phyloP scores from a whole-genome alignment of 2,797 vertebrate genomes.

The Brachyalestes nurse region DNA sequence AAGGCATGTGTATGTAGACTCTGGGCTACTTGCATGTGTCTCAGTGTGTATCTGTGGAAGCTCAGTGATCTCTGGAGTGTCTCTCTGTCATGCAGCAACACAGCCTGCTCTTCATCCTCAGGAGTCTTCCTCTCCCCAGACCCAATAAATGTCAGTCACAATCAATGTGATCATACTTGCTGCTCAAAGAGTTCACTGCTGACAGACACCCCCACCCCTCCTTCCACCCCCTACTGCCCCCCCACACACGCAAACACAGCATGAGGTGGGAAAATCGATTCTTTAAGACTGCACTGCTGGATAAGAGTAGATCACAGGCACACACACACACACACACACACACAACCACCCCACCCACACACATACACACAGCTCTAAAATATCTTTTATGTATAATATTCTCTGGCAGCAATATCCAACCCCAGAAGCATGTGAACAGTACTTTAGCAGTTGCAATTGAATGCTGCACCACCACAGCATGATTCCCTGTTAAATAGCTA shows the following conservation, averaged over 20 bases:
- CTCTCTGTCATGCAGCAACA: constrained; percentile 15
- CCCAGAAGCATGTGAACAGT: constrained; percentile 5
- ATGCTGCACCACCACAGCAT: constrained; percentile 7
- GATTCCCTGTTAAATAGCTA: constrained; percentile 34
- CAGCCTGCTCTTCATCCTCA: constrained; percentile 26
- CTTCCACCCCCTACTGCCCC: not conserved
- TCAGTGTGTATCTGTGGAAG: constrained; percentile 25
- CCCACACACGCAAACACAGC: constrained; percentile 5
- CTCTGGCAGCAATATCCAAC: constrained; percentile 12
- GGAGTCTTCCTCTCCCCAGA: constrained; percentile 24
- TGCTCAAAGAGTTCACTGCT: constrained; percentile 14
- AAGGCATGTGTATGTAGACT: not conserved
- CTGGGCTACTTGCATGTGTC: constrained; percentile 16
- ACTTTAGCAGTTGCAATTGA: constrained; percentile 33
- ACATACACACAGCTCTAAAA: not conserved
- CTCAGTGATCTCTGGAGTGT: constrained; percentile 29
- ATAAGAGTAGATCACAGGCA: not conserved
- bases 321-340: not conserved
- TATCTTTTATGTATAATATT: constrained; percentile 32
- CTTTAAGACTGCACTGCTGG: constrained; percentile 25
- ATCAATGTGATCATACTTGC: constrained; percentile 4
- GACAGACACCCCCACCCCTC: not conserved
- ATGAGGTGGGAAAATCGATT: constrained; percentile 20
- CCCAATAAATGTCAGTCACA: not conserved
- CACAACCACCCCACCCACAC: not conserved